Evolutionary conservation across 2,888 invertebrate genomes (phyloP).

Genomic region (Drosophila parthenogenetica): DNA sequence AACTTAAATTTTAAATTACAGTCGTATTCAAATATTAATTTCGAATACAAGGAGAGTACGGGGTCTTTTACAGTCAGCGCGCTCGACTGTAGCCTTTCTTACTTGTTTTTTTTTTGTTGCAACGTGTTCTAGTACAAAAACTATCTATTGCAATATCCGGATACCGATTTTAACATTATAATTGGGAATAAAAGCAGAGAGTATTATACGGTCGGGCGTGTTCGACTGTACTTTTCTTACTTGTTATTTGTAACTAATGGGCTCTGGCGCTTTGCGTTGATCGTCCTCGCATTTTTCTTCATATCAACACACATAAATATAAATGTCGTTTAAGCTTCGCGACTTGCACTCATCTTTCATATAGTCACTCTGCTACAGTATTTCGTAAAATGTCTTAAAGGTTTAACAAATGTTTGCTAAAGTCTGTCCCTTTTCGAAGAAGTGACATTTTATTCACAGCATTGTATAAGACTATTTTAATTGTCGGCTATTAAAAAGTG

Average conservation of each 20-base stretch:
- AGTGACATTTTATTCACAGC: slow-evolving; percentile 39
- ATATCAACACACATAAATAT: slow-evolving; percentile 57
- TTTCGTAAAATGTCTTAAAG: slow-evolving; percentile 13
- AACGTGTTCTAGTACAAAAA: no score
- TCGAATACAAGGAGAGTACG: no score
- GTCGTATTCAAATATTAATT: no score
- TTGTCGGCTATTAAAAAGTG: slow-evolving; percentile 73
- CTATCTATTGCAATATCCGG: no score
- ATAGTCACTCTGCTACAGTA: slow-evolving; percentile 43
- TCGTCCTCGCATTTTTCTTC: slow-evolving; percentile 57
- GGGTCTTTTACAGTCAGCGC: no score
- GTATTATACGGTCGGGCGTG: no score
- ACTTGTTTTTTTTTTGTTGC: no score
- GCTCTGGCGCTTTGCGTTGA: slow-evolving; percentile 58
- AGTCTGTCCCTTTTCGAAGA: not conserved
- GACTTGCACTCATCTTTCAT: slow-evolving; percentile 65
- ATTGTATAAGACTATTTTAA: slow-evolving; percentile 51
- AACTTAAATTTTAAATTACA: no score
- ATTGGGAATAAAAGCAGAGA: no score
- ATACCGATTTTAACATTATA: no score
- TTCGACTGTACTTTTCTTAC: no score
- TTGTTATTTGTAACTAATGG: slow-evolving; percentile 70
- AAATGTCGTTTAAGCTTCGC: slow-evolving; percentile 60
- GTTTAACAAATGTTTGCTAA: not conserved
- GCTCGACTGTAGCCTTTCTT: no score